These are phyloP conservation scores for Erynnis tages DNA, from an alignment of 2,888 invertebrate genomes.

Conservation along the genomic window DNA sequence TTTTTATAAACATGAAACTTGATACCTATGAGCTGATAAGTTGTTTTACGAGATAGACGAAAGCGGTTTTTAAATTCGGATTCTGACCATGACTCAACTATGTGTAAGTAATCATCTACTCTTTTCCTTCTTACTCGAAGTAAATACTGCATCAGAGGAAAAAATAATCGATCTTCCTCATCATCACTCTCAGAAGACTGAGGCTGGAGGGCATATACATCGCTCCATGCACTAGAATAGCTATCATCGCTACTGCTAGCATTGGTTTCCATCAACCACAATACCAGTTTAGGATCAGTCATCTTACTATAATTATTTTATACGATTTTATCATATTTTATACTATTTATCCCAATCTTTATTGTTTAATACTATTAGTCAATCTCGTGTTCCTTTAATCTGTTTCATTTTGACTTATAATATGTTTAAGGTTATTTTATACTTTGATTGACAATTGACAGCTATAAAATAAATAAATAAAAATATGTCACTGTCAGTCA, in stretches of 20 bases:
- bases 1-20: neutral
- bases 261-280: constrained; percentile 43
- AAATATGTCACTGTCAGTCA: too few species aligned
- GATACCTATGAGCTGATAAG: constrained; percentile 51
- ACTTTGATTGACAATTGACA: too few species aligned
- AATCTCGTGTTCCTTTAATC: too few species aligned
- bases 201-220: constrained; percentile 40
- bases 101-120: constrained; percentile 59
- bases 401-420: too few species aligned
- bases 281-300: constrained; percentile 42
- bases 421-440: too few species aligned
- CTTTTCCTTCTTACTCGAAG: constrained; percentile 50
- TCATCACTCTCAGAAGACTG: constrained; percentile 47
- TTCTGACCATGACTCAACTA: constrained; percentile 60
- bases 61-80: constrained; percentile 56
- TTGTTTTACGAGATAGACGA: constrained; percentile 53
- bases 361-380: neutral
- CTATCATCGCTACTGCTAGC: constrained; percentile 47
- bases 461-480: too few species aligned
- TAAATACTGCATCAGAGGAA: constrained; percentile 59
- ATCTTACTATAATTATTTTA: constrained; percentile 30
- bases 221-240: constrained; percentile 53
- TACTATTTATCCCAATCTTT: too few species aligned
- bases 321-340: neutral
- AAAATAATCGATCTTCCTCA: constrained; percentile 50